These are phyloP conservation scores for Agrochola litura DNA, from an alignment of 2,888 invertebrate species.

Conservation along the genomic window DNA sequence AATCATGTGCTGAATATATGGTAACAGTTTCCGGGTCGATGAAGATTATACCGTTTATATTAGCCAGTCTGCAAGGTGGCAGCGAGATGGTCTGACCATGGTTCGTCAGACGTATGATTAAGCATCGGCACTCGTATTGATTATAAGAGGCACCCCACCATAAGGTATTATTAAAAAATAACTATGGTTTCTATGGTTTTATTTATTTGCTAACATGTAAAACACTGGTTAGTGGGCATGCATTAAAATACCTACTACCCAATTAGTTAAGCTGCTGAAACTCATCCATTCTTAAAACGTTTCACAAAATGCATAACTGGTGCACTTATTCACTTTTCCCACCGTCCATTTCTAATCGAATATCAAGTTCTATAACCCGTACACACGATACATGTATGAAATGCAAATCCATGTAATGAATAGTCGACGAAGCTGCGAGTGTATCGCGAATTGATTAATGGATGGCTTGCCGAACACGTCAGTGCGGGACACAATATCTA, in stretches of 20 bases:
- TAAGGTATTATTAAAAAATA: too few species aligned
- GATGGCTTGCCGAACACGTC: slow-evolving; percentile 36
- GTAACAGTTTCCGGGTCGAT: too few species aligned
- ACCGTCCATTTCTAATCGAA: not conserved
- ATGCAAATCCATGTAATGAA: slow-evolving; percentile 45
- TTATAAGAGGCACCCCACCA: too few species aligned
- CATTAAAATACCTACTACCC: not conserved
- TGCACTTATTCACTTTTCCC: not conserved
- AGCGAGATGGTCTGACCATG: too few species aligned
- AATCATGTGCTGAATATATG: too few species aligned
- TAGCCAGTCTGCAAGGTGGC: too few species aligned
- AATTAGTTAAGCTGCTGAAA: not conserved
- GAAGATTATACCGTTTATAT: too few species aligned
- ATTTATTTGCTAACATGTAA: too few species aligned
- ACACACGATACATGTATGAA: slow-evolving; percentile 9
- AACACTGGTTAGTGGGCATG: too few species aligned
- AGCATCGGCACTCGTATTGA: too few species aligned
- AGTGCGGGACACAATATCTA: slow-evolving; percentile 45
- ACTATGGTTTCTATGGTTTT: too few species aligned
- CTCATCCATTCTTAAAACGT: not conserved
- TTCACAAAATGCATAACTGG: not conserved
- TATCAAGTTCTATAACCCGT: not conserved
- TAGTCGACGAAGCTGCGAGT: slow-evolving; percentile 34
- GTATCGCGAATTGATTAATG: slow-evolving; percentile 60
- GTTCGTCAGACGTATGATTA: too few species aligned